Evolutionary conservation across 2,888 invertebrate genomes (phyloP), one percentile per base, ranked within the genome.

Genomic region (Antitype chi): DNA sequence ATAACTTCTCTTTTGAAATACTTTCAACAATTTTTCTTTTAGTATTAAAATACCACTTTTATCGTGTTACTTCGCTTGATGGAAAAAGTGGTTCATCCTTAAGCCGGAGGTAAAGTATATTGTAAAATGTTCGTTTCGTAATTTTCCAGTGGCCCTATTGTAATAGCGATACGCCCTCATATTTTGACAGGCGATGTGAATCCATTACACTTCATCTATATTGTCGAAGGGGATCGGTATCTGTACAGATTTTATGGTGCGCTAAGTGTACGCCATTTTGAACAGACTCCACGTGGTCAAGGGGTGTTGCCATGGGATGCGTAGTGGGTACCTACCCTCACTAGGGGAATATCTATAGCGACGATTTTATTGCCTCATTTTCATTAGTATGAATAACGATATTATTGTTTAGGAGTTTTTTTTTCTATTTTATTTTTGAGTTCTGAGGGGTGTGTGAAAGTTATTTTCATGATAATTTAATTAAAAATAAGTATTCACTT

Each of bases 181-280:
- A 89, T 90, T 91, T 90, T 89, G 90, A 89, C 88, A 88, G 86
- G 86, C 85, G 81, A 85, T 85, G 85, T 86, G 90, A 90, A 92
- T 92, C 89, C 88, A 92, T 93, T 93, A 92, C 87, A 85, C 82
- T 82, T 87, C 84, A 85, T 88, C 82, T 81, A 81, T 74, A 85
- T 82, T 82, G 85, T 70, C 80, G 72, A 88, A 87, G 89, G 88
- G 89, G 88, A 73, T 78, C 74, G 75, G 71, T 89, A 86, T 89
- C 87, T 80, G 87, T 87, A 88, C 88, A 91, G 92, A 91, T 92
- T 92, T 92, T 91, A 92, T 90, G 91, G 88, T 86, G 89, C 88
- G 87, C 90, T 91, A 92, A 92, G 92, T 91, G 90, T 90, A 88
- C 92, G 91, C 91, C 91, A 92, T 93, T 92, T 91, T 90, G 90